Percentiles rank a stretch among this genome's conserved stretches.
Conservation (phyloP, 2,888 invertebrate species). For the Drosophila borealis region DNA sequence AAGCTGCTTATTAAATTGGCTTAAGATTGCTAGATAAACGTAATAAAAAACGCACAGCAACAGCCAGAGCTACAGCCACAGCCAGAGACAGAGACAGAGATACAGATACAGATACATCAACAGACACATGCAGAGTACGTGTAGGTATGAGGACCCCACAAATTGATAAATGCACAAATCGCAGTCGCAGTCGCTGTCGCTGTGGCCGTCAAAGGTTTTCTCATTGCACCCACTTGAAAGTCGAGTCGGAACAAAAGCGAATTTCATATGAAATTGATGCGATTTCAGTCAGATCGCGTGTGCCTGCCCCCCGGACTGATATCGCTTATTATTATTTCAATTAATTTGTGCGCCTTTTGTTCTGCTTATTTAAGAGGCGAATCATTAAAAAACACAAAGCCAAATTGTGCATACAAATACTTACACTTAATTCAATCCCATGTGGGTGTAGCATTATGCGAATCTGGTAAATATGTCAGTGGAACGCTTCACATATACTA, state of each 20-base stretch:
- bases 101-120: slow-evolving; percentile 16
- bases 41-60: slow-evolving; percentile 45
- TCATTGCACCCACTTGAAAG: slow-evolving; percentile 66
- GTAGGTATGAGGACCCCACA: slow-evolving; percentile 77
- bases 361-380: slow-evolving; percentile 40
- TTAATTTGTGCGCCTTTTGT: slow-evolving; percentile 73
- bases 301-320: slow-evolving; percentile 44
- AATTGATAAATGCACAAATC: slow-evolving; percentile 75
- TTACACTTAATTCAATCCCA: slow-evolving; percentile 24
- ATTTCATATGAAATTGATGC: slow-evolving; percentile 61
- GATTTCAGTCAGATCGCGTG: slow-evolving; percentile 72
- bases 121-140: slow-evolving; percentile 52
- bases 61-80: slow-evolving; percentile 6
- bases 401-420: slow-evolving; percentile 60
- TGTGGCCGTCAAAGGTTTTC: slow-evolving; percentile 31
- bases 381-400: slow-evolving; percentile 39
- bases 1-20: slow-evolving; percentile 78
- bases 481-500: slow-evolving; percentile 24
- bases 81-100: slow-evolving; percentile 10
- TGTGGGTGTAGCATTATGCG: slow-evolving; percentile 52
- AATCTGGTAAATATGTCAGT: slow-evolving; percentile 66
- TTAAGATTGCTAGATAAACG: slow-evolving; percentile 77
- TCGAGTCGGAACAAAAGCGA: slow-evolving; percentile 40
- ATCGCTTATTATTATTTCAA: slow-evolving; percentile 70
- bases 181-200: slow-evolving; percentile 20